Base-by-base conservation (phyloP, 37 sponge, comb jelly and placozoan species). In the Beroe ovata region DNA sequence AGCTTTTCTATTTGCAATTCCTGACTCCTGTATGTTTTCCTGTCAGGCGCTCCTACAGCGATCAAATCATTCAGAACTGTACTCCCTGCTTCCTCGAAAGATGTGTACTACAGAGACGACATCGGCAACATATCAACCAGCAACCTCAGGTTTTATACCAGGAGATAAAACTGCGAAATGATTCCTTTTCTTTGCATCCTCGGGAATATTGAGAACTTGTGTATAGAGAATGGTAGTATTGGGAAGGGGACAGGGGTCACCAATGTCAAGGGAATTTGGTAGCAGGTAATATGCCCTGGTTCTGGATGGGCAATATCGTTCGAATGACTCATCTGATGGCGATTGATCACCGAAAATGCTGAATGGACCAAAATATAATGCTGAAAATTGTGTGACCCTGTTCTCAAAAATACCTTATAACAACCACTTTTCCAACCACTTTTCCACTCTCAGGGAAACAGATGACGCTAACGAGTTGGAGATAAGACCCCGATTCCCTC, bases 51-150 rank as follows among this genome's bases (percentile, higher is more conserved):
- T 38, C 90, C 64, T 0, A 81, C 93, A 0, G 64, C 94, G 1
- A 92, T 97, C 38, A 93, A 91, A 88, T 88, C 90, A 62, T 97
- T 90, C 90, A 93, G 91, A 66, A 94, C 95, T 33, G 21, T 97
- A n/a, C 91, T 97, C 0, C 98, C 98, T 21, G 95, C 98, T 38
- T 88, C 95, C 14, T 93, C 95, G 59, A 32, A 36, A 1, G 95
- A 97, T 89, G 94, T 95, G 47, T 97, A 97, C 88, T 97, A 97
- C 71, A 66, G 98, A 21, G 98, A 97, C 64, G 98, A 95, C 71
- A 97, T 97, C 60, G 98, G 98, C 0, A 97, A 97, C 92, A 97
- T 97, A 19, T 97, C 98, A 21, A 97, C 98, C 26, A 91, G 92
- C 18, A 90, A 97, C 89, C 71, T 94, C 54, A 69, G 84, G 84